Percentiles rank a stretch among this genome's conserved stretches.
Evolutionary conservation across 2,888 invertebrate species (phyloP).

Genomic region (Phortica magna): DNA sequence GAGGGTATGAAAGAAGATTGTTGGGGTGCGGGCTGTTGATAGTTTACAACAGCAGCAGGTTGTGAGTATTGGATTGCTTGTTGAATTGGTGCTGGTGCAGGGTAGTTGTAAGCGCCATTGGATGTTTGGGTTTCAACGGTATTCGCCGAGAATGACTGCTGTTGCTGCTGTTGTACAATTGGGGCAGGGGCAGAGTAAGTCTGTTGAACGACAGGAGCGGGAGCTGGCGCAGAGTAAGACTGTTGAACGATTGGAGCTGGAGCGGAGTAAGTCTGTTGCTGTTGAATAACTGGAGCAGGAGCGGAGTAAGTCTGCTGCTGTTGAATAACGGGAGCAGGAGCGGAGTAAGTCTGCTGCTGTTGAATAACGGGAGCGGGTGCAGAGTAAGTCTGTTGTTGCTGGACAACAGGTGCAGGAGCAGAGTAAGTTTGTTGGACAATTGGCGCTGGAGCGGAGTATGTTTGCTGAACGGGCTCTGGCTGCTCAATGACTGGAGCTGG

Average conservation of each 20-base stretch:
- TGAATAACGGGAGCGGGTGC: slow-evolving; percentile 34
- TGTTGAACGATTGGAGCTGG: slow-evolving; percentile 30
- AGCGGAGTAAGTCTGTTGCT: slow-evolving; percentile 37
- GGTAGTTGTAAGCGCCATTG: slow-evolving; percentile 47
- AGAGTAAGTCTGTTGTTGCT: slow-evolving; percentile 35
- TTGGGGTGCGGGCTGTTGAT: not conserved
- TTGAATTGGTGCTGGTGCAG: slow-evolving; percentile 40
- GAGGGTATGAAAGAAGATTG: slow-evolving; percentile 5
- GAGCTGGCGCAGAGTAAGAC: slow-evolving; percentile 36
- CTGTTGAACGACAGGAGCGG: slow-evolving; percentile 32
- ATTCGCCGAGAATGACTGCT: slow-evolving; percentile 6
- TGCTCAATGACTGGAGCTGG: slow-evolving; percentile 18
- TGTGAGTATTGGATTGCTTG: slow-evolving; percentile 22
- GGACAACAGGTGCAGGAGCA: slow-evolving; percentile 34
- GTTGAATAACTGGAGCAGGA: slow-evolving; percentile 22
- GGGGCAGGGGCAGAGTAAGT: slow-evolving; percentile 29
- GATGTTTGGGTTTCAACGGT: slow-evolving; percentile 19
- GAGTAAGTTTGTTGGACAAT: not conserved
- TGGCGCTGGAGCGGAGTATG: not conserved
- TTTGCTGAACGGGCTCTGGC: not conserved
- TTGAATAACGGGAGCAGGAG: slow-evolving; percentile 27
- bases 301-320: slow-evolving; percentile 39
- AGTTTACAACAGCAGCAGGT: not conserved
- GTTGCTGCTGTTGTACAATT: not conserved
- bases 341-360: slow-evolving; percentile 37